phyloP scores from a whole-genome alignment of 2,888 invertebrate species.

The Nymphalis polychloros region DNA sequence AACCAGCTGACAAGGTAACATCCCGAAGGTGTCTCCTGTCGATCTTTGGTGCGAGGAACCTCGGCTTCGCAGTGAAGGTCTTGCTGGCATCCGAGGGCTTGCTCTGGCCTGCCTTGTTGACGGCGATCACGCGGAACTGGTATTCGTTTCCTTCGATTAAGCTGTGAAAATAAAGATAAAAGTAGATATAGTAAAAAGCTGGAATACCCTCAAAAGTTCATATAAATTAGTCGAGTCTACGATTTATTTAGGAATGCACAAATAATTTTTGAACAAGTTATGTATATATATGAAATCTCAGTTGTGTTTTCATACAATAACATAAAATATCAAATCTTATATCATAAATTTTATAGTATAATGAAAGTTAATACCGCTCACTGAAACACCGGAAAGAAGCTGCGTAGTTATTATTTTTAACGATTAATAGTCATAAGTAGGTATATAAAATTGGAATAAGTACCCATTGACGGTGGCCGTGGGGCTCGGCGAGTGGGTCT shows the following conservation, averaged over 20 bases:
- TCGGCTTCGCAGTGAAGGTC: conserved; percentile 91
- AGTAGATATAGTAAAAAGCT: neutral
- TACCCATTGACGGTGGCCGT: conserved; percentile 91
- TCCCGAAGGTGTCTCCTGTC: conserved; percentile 95
- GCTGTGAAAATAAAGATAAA: conserved; percentile 47
- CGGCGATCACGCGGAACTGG: conserved; percentile 96
- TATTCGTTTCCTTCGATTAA: conserved; percentile 97
- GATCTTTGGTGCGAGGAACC: conserved; percentile 96
- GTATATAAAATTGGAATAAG: conserved; percentile 33
- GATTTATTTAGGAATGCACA: no score
- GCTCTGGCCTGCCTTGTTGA: conserved; percentile 97
- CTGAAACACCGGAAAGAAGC: no score
- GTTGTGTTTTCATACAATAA: no score
- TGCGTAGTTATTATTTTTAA: no score
- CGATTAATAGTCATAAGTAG: no score
- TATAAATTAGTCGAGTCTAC: no score
- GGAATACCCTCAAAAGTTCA: neutral
- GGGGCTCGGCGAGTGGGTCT: conserved; percentile 88
- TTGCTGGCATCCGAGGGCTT: conserved; percentile 95
- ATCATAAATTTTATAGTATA: no score
- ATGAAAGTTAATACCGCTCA: no score
- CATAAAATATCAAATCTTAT: no score
- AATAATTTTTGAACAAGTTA: no score
- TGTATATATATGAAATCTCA: no score
- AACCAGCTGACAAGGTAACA: conserved; percentile 94